Percentiles rank a stretch among this genome's conserved stretches.
Evolutionary conservation across 2,797 vertebrate genomes (phyloP).

Genomic region (Perodicticus potto): DNA sequence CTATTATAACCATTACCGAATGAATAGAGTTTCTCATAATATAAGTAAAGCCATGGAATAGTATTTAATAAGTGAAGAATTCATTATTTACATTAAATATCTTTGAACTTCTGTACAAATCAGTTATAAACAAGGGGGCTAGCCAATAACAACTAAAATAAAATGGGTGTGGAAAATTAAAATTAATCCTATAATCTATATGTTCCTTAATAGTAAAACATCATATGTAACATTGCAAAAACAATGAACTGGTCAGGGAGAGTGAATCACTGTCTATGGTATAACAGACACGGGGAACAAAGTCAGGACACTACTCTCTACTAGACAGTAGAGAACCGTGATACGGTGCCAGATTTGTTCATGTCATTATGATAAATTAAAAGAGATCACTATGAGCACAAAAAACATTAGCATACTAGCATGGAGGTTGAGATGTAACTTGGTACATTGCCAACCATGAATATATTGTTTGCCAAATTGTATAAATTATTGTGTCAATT

Average conservation of each 20-base stretch:
- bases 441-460: conserved; percentile 64
- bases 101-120: background rate
- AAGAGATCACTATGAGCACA: conserved; percentile 14
- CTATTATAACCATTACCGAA: background rate
- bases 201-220: background rate
- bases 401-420: conserved; percentile 66
- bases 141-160: background rate
- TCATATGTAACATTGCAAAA: background rate
- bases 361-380: conserved; percentile 74
- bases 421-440: conserved; percentile 30
- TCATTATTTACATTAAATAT: background rate
- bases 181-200: background rate
- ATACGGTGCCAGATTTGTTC: conserved; percentile 46
- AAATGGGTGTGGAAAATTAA: background rate
- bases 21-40: background rate
- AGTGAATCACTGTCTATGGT: background rate
- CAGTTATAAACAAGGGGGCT: background rate
- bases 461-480: conserved; percentile 67
- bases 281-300: conserved; percentile 30
- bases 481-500: conserved; percentile 58
- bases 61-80: conserved; percentile 3
- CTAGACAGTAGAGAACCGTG: background rate
- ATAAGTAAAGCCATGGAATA: background rate
- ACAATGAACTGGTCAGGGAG: background rate
- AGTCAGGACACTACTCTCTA: background rate